A percentile compares a stretch with the other conserved stretches of the same genome.
Conservation (phyloP, 2,113 vertebrate species). For the Lepus timidus region DNA sequence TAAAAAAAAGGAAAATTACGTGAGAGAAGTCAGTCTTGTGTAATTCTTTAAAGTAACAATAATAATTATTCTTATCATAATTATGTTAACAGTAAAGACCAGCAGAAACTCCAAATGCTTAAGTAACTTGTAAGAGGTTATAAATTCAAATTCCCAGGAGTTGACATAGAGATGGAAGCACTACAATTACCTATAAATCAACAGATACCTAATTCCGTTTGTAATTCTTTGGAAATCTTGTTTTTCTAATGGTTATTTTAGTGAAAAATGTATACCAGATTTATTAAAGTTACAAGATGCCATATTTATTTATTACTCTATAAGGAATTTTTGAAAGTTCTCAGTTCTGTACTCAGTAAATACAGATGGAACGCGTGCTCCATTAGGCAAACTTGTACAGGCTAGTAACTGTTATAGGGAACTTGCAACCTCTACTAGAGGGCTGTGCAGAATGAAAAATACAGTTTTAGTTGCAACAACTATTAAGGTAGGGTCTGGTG, state of each 20-base stretch:
- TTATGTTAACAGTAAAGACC: background rate
- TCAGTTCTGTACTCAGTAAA: background rate
- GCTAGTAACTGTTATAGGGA: too few species aligned
- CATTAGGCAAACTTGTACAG: rapidly evolving
- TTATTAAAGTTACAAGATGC: background rate
- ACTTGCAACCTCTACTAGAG: too few species aligned
- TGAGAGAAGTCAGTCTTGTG: background rate
- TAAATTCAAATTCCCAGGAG: background rate
- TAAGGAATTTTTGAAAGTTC: background rate
- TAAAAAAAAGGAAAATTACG: background rate
- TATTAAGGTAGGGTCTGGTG: background rate
- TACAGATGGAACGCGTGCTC: background rate
- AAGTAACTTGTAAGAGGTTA: background rate
- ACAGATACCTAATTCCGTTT: background rate
- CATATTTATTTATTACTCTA: background rate
- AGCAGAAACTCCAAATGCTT: background rate
- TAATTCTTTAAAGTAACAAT: background rate
- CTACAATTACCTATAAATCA: background rate
- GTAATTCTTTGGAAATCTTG: background rate
- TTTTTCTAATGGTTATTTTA: background rate
- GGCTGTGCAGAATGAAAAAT: rapidly evolving
- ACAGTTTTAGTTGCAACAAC: rapidly evolving
- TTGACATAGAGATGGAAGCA: background rate
- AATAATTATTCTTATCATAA: background rate
- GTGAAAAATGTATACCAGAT: background rate